Evolutionary conservation across 2,888 invertebrate genomes (phyloP).

Genomic region (Sinotaia quadrata): DNA sequence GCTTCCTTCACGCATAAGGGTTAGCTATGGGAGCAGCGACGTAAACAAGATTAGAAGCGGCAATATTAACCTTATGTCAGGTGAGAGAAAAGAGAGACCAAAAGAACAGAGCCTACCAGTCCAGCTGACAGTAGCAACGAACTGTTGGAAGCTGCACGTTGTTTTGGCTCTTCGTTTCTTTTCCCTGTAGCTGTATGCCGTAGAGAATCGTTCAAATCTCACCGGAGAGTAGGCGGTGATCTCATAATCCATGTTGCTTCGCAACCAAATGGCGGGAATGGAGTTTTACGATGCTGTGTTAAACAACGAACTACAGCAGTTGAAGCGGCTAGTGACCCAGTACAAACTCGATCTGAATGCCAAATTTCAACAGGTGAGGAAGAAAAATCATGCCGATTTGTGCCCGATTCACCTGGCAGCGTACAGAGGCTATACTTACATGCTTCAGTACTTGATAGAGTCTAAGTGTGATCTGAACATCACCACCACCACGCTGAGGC

Average conservation of each 20-base stretch:
- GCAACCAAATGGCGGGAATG: constrained; percentile 66
- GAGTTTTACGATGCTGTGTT: constrained; percentile 71
- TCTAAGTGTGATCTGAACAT: constrained; percentile 70
- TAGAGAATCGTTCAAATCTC: too few species aligned
- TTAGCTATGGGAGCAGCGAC: background rate
- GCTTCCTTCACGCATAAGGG: background rate
- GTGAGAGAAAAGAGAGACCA: constrained; percentile 10
- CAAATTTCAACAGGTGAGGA: constrained; percentile 60
- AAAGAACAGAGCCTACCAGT: too few species aligned
- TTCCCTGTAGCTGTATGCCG: background rate
- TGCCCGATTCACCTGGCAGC: constrained; percentile 71
- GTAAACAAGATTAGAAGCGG: background rate
- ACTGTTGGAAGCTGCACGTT: background rate
- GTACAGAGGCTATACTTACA: constrained; percentile 69
- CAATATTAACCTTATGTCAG: background rate
- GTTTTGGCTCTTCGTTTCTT: background rate
- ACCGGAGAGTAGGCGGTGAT: background rate
- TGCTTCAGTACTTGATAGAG: constrained; percentile 67
- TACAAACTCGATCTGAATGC: constrained; percentile 71
- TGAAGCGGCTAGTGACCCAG: constrained; percentile 68
- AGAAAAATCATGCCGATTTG: constrained; percentile 70
- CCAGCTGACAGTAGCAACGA: too few species aligned
- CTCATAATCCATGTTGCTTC: constrained; percentile 53
- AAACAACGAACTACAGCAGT: constrained; percentile 68
- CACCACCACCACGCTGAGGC: constrained; percentile 67